Conservation (phyloP, 2,797 vertebrate genomes). For the Salmo trutta region DNA sequence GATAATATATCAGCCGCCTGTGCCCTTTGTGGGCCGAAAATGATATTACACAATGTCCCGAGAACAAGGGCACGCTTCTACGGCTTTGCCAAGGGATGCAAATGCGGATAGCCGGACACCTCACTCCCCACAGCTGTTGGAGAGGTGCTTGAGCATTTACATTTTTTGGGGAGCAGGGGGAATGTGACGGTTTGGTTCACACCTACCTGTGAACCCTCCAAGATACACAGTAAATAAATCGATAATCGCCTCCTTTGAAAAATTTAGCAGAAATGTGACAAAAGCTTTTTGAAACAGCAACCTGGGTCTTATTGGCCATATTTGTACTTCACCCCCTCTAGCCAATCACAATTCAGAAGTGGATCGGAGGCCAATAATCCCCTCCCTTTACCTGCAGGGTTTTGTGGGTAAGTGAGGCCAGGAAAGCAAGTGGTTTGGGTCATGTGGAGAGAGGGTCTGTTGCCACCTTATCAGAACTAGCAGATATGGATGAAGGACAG, state of each 20-base stretch:
- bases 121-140: not conserved
- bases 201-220: not conserved
- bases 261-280: conserved; percentile 6
- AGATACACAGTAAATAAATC: conserved; percentile 9
- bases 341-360: conserved; percentile 33
- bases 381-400: conserved; percentile 47
- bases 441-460: conserved; percentile 25
- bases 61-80: not conserved
- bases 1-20: conserved; percentile 40
- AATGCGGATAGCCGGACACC: not conserved
- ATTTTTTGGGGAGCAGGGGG: not conserved
- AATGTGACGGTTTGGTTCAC: not conserved
- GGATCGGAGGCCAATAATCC: conserved; percentile 18
- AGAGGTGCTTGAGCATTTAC: not conserved
- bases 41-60: conserved; percentile 24
- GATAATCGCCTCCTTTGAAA: not conserved
- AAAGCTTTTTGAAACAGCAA: not conserved
- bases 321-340: conserved; percentile 23
- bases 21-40: conserved; percentile 32
- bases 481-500: conserved; percentile 45
- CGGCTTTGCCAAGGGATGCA: not conserved
- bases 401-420: conserved; percentile 62
- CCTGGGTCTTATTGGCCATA: conserved; percentile 37
- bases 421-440: conserved; percentile 18
- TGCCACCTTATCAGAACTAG: conserved; percentile 55